These are phyloP conservation scores for Oxyruncus cristatus DNA, from an alignment of 2,113 vertebrate species.

Conservation along the genomic window DNA sequence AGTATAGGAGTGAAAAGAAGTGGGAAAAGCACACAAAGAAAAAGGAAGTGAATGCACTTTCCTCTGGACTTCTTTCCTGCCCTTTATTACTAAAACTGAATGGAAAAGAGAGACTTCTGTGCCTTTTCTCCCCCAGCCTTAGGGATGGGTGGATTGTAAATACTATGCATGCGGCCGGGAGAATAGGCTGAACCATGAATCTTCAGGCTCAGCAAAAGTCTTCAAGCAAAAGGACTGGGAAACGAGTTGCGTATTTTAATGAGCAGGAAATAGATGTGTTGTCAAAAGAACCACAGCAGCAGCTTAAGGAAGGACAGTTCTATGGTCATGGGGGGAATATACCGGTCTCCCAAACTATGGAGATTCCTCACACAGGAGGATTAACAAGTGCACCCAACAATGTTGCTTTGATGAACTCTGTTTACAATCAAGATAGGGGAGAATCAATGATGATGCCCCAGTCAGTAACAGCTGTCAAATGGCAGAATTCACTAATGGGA, in stretches of 20 bases:
- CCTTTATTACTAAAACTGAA: background rate
- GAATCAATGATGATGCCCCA: constrained; percentile 87
- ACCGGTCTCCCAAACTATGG: constrained; percentile 73
- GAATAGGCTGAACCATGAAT: constrained; percentile 84
- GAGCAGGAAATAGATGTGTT: constrained; percentile 76
- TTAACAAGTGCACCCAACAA: constrained; percentile 77
- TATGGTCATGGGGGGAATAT: constrained; percentile 74
- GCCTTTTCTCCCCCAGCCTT: constrained; percentile 11
- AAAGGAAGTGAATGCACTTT: constrained; percentile 18
- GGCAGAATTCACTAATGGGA: constrained; percentile 82
- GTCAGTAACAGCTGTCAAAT: constrained; percentile 82
- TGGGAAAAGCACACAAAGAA: background rate
- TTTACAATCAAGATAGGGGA: constrained; percentile 87
- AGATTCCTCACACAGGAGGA: constrained; percentile 71
- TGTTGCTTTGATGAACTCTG: constrained; percentile 83
- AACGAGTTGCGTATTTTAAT: constrained; percentile 87
- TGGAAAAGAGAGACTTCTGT: background rate
- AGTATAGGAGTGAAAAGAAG: constrained; percentile 35
- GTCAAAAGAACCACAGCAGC: constrained; percentile 81
- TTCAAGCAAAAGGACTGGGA: constrained; percentile 88
- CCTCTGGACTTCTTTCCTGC: background rate
- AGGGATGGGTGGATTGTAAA: constrained; percentile 53
- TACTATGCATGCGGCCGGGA: background rate
- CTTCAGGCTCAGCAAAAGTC: constrained; percentile 91
- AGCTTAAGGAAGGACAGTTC: constrained; percentile 84